Conservation (phyloP, 2,888 invertebrate species). For the Bruchidius siliquastri region DNA sequence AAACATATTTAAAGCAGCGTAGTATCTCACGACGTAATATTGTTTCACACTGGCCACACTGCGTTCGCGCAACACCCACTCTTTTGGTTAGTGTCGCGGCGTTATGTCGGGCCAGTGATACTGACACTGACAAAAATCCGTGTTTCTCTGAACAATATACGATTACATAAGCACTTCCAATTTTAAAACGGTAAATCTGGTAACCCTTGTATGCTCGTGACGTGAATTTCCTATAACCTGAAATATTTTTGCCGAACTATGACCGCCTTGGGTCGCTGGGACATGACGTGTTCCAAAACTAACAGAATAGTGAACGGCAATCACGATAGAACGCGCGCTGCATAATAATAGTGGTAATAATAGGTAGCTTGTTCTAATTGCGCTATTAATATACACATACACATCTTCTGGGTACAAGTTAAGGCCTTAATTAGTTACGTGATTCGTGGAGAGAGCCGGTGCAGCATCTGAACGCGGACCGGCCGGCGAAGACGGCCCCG, state of each 20-base stretch:
- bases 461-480: too few species aligned
- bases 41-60: too few species aligned
- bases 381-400: slow-evolving; percentile 33
- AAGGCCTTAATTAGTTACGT: slow-evolving; percentile 38
- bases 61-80: too few species aligned
- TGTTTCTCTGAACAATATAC: too few species aligned
- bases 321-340: not conserved
- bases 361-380: slow-evolving; percentile 36
- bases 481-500: not conserved
- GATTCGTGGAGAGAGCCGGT: slow-evolving; percentile 29
- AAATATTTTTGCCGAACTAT: not conserved
- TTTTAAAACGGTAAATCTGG: too few species aligned
- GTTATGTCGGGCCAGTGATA: too few species aligned
- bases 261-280: not conserved
- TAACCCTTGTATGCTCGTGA: too few species aligned
- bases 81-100: too few species aligned
- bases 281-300: not conserved
- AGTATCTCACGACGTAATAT: too few species aligned
- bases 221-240: not conserved
- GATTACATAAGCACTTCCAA: too few species aligned
- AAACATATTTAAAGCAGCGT: too few species aligned
- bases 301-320: not conserved
- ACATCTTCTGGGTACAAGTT: slow-evolving; percentile 12
- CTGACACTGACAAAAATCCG: too few species aligned
- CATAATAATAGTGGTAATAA: slow-evolving; percentile 21